Evolutionary conservation across 2,888 invertebrate genomes (phyloP), one percentile per base, ranked within the genome.

Genomic region (Meiosimyza platycephala): DNA sequence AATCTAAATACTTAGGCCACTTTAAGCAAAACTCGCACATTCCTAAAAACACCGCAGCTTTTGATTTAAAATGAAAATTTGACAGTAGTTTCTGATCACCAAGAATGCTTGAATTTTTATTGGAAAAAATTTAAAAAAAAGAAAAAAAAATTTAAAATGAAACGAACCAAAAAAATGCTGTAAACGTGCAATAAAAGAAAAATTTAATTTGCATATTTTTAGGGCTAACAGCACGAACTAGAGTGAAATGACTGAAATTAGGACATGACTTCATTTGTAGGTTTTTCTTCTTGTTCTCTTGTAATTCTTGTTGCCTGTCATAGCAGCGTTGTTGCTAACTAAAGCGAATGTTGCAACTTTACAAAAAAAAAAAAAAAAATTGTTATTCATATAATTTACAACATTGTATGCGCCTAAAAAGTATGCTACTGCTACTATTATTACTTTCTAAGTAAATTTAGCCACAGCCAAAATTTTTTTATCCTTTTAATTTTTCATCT

Each of bases 121-220:
- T 4, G 3, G 3, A 28, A 28, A 28, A 3, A 28, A 28, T 28
- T 28, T 22, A 22, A 22, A 22, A 22, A 22, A 22, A 2, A 2
- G 2, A 22, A 22, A 3, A 4, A 28, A 6, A 40, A 40, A 40
- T 9, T 40, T 40, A 6, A 57, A 57, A 57, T 57, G 57, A 57
- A 28, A 57, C 28, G 18, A 57, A 22, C 13, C 18, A 57, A 57
- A 28, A 57, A 22, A 22, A 55, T 40, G 55, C 9, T 55, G 55
- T 16, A 55, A n/a, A 55, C 55, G 55, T 22, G 22, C 55, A 22
- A 22, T 55, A 22, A 55, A 55, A 57, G 28, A 57, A 57, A 28
- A 57, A 57, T 57, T 15, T 57, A 13, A 57, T 57, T 57, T 57
- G 57, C 57, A 57, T 57, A 57, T 28, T 57, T 57, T 57, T 57